Evolutionary conservation across 2,888 invertebrate genomes (phyloP), one percentile per base, ranked within the genome.

Genomic region (Mantis religiosa): DNA sequence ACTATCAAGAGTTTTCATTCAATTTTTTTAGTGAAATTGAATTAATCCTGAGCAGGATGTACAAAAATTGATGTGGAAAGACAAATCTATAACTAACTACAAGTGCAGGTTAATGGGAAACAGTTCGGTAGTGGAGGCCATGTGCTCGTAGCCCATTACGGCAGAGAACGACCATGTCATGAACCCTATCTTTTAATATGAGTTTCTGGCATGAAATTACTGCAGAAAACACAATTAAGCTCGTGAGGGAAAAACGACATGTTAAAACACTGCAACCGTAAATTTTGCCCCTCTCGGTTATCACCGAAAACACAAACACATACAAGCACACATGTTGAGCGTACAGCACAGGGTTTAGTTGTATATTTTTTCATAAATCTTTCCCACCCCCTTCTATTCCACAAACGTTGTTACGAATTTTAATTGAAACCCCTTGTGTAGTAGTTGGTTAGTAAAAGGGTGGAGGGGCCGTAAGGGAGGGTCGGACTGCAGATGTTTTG

Each of bases 361-460:
- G 54, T 71, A 71, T 71, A 81, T 28, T n/a, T 87, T 87, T 87
- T 87, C n/a, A 87, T 87, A 87, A 82, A 82, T 30, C 82, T 87
- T n/a, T 82, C 85, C 54, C 25, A 71, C 54, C 82, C 82, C 87
- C 82, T 41, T 34, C 8, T 8, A 30, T 27, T 8, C 82, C 82
- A 25, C 25, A 82, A 87, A 87, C 41, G 82, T 87, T 87, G 87
- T 82, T 27, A 41, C 82, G 87, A 87, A 87, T 87, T 87, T 87
- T 87, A 87, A 87, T 87, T 87, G 82, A 71, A 87, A 82, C 34
- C 87, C 54, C 54, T 71, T 71, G 54, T 71, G 54, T 71, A 71
- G 54, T 71, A 71, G 54, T 71, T 71, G 54, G 54, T 71, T 71
- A 71, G 54, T 71, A 71, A 71, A 71, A 71, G 54, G 54, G 54